Base-by-base conservation (phyloP, 2,113 vertebrate genomes). In the Rhea pennata region DNA sequence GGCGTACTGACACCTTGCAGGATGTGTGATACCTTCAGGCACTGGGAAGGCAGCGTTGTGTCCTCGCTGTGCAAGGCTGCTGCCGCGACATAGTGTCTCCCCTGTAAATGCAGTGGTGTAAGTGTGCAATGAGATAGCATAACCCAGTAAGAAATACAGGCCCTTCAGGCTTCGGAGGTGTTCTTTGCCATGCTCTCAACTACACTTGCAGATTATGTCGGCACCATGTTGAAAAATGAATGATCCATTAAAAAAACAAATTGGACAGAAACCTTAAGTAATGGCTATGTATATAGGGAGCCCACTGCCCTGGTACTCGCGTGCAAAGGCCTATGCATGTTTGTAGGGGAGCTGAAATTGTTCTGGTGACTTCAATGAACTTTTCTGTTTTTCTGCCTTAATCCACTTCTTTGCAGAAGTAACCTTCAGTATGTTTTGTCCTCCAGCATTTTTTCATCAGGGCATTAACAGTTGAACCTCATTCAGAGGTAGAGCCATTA, bases 331-430 rank as follows among this genome's bases (percentile, higher is more conserved):
- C 3, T 29, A 33, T 21, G 33, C 9, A 5, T 44, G 6, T 85
- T 88, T 87, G 53, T 75, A 84, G 42, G n/a, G 36, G 62, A 91
- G 75, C 16, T n/a, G 91, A 90, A 93, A 96, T 7, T 73, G 36
- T 36, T 91, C 20, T 36, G 9, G 44, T 46, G 24, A 58, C n/a
- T 84, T 69, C 46, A 66, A 69, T 19, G 77, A 42, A 73, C 73
- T 48, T 44, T 83, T 85, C 77, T 93, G 42, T 33, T 48, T 44
- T 83, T 85, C 77, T 93, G 42, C 36, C 12, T 39, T 88, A 62
- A 33, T 74, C 2, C 15, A 69, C 36, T 78, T 92, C 26, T 24
- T 59, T 7, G 16, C 59, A 80, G 61, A 84, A 93, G 53, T 51
- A 85, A 14, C 44, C 85, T 44, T 76, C n/a, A 19, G 9, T 73